phyloP scores from a whole-genome alignment of 2,888 invertebrate genomes.

The Plebejus anna region DNA sequence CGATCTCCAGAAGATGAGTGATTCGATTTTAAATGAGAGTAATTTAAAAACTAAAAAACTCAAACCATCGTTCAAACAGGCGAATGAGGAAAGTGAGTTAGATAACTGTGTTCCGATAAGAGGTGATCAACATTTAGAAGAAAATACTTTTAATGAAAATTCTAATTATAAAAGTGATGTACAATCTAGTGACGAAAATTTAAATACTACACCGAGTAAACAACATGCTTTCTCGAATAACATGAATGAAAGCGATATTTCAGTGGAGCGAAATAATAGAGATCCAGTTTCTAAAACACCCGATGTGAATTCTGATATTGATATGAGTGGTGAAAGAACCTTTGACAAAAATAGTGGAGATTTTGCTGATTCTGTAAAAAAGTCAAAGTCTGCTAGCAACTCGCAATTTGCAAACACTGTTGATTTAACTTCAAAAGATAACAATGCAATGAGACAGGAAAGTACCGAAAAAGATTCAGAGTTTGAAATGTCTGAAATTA shows the following conservation, averaged over 20 bases:
- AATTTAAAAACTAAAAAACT: constrained; percentile 18
- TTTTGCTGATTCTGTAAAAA: not conserved
- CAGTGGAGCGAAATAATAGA: not conserved
- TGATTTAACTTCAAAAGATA: not conserved
- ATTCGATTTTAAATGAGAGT: constrained; percentile 49
- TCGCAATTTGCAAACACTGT: not conserved
- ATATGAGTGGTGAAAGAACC: not conserved
- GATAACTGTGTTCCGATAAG: not conserved
- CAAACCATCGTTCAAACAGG: constrained; percentile 10
- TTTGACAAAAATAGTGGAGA: not conserved
- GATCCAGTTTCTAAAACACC: not conserved
- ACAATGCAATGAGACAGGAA: not conserved
- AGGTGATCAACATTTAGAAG: not conserved
- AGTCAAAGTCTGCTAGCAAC: not conserved
- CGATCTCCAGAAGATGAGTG: constrained; percentile 59
- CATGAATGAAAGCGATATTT: not conserved
- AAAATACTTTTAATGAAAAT: not conserved
- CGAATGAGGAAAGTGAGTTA: constrained; percentile 6
- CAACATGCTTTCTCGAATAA: not conserved
- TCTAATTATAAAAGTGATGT: not conserved
- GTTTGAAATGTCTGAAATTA: not conserved
- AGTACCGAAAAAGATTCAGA: not conserved
- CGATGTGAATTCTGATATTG: not conserved
- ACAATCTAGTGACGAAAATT: not conserved
- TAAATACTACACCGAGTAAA: not conserved